Evolutionary conservation across 2,797 vertebrate species (phyloP), one percentile per base, ranked within the genome.

Genomic region (Lacerta viridis): DNA sequence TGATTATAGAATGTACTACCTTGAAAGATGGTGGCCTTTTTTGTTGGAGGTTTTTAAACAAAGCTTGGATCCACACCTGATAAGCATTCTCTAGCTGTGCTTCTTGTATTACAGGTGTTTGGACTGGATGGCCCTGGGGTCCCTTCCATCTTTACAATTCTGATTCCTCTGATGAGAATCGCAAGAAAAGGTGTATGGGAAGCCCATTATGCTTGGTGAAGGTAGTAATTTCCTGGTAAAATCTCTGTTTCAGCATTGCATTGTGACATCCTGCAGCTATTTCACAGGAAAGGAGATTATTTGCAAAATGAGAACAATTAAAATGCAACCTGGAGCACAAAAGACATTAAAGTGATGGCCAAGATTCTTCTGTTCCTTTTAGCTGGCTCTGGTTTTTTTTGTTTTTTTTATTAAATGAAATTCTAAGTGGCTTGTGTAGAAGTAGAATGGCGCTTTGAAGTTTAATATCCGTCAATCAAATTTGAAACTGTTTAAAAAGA

Each of bases 401-500:
- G 3, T 18, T 74, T 94, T 95, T 95, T 0, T 76, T 4, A 43
- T 6, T 5, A 55, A 76, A 90, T 93, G 89, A 96, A 93, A 89
- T 80, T 80, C 15, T 46, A 68, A 39, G 88, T 90, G 59, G 89
- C 95, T 95, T 95, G 92, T 68, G 91, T 85, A 95, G 89, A 91
- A 94, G 77, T 25, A 41, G 93, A 84, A 66, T 43, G 83, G 66
- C 85, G 66, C 81, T 93, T 96, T 96, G 92, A 90, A 95, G 95
- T 94, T 91, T 90, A 93, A 82, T 94, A 93, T 93, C 87, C 90
- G 79, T 93, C 92, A 95, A 90, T 93, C 91, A 92, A 87, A 89
- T 88, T 61, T 88, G 85, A 94, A 95, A 80, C 72, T 92, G 87
- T 95, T 94, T 87, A 92, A 93, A 92, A 85, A 96, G 94, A 93